Conservation (phyloP, 2,888 invertebrate genomes). For the Periphyllus acericola region DNA sequence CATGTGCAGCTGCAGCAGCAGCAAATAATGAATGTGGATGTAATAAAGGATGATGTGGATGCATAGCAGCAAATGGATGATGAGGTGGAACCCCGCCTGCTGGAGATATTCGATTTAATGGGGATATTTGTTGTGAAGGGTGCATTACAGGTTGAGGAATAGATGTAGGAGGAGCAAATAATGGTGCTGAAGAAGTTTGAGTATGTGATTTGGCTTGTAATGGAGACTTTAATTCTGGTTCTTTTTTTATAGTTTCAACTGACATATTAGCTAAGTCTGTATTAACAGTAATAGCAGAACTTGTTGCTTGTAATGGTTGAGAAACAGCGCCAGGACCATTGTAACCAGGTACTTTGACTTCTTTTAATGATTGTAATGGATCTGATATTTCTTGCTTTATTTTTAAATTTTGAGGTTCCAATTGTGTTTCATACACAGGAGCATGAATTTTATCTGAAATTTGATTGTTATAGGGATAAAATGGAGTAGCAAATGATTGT, state of each 20-base stretch:
- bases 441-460: constrained; percentile 57
- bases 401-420: constrained; percentile 78
- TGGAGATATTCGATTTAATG: constrained; percentile 67
- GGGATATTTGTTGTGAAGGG: constrained; percentile 79
- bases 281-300: constrained; percentile 64
- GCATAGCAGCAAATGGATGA: constrained; percentile 69
- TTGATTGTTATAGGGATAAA: constrained; percentile 54
- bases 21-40: constrained; percentile 77
- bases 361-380: constrained; percentile 81
- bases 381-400: constrained; percentile 77
- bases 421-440: constrained; percentile 66
- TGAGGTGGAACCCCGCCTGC: constrained; percentile 66
- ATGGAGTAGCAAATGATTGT: constrained; percentile 60
- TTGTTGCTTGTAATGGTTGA: constrained; percentile 65
- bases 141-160: constrained; percentile 79
- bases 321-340: constrained; percentile 68
- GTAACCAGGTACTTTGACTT: constrained; percentile 81
- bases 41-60: constrained; percentile 77
- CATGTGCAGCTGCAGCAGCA: constrained; percentile 70
- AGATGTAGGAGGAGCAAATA: constrained; percentile 71
- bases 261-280: constrained; percentile 72
- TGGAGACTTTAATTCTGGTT: constrained; percentile 73
- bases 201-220: constrained; percentile 65
- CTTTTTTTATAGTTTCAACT: constrained; percentile 79
- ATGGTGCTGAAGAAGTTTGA: constrained; percentile 64